Evolutionary conservation across 2,888 invertebrate genomes (phyloP).

Genomic region (Notodonta dromedarius): DNA sequence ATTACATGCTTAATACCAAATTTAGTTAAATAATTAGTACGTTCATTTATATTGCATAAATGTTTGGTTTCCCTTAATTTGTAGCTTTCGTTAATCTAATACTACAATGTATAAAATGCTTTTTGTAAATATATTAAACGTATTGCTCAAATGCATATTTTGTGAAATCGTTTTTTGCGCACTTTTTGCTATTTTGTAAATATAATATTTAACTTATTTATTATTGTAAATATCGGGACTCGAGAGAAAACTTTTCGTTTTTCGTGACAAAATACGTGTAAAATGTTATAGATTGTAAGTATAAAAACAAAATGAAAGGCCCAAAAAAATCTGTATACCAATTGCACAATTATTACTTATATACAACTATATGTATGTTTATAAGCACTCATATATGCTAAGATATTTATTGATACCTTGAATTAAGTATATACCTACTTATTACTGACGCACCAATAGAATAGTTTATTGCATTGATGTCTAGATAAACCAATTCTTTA

Average conservation of each 20-base stretch:
- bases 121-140: slow-evolving; percentile 79
- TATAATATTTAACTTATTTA: slow-evolving; percentile 60
- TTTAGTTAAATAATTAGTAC: slow-evolving; percentile 22
- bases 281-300: slow-evolving; percentile 58
- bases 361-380: slow-evolving; percentile 64
- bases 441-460: slow-evolving; percentile 67
- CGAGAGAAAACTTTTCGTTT: slow-evolving; percentile 62
- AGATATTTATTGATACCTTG: slow-evolving; percentile 57
- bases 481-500: slow-evolving; percentile 42
- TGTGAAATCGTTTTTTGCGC: slow-evolving; percentile 83
- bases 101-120: slow-evolving; percentile 63
- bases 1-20: slow-evolving; percentile 4
- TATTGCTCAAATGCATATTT: slow-evolving; percentile 84
- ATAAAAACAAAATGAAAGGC: slow-evolving; percentile 70
- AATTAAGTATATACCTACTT: slow-evolving; percentile 45
- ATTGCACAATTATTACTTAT: slow-evolving; percentile 77
- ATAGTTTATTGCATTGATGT: slow-evolving; percentile 59
- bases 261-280: slow-evolving; percentile 39
- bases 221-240: slow-evolving; percentile 59
- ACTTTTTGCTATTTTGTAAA: slow-evolving; percentile 82
- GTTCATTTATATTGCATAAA: slow-evolving; percentile 10
- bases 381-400: slow-evolving; percentile 59
- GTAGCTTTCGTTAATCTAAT: slow-evolving; percentile 34
- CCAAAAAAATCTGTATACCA: slow-evolving; percentile 79
- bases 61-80: slow-evolving; percentile 27